phyloP scores from a whole-genome alignment of 1,140 invertebrate genomes.

The Drosophila sucinea region DNA sequence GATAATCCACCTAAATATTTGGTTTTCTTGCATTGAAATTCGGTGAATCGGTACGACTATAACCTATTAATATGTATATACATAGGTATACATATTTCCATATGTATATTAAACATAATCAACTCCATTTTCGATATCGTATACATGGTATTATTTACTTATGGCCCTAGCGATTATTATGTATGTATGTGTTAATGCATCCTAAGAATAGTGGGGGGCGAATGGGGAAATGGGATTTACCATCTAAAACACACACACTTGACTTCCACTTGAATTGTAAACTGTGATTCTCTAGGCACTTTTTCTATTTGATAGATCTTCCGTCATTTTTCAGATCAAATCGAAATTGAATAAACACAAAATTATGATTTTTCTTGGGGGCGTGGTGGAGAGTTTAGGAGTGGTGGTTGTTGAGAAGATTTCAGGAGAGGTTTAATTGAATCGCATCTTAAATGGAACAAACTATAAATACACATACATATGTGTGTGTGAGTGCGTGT shows the following conservation, averaged over 20 bases:
- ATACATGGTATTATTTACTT: conserved; percentile 61
- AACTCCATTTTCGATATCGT: conserved; percentile 30
- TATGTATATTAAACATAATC: neutral
- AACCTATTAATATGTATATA: neutral
- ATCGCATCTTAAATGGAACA: neutral
- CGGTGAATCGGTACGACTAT: neutral
- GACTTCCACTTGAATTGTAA: conserved; percentile 22
- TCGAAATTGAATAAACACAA: too few species aligned
- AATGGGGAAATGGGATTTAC: conserved; percentile 19
- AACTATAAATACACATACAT: neutral
- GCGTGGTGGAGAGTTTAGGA: too few species aligned
- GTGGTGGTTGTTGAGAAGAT: neutral
- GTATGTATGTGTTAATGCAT: conserved; percentile 10
- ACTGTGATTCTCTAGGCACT: conserved; percentile 66
- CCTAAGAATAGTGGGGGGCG: conserved; percentile 10
- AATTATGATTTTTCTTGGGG: too few species aligned
- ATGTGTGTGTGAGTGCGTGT: neutral
- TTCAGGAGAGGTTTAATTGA: neutral
- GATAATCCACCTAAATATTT: too few species aligned
- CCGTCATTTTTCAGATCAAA: neutral
- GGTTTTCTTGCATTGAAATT: conserved; percentile 11
- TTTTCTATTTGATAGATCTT: conserved; percentile 55
- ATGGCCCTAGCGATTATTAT: conserved; percentile 29
- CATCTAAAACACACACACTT: conserved; percentile 26
- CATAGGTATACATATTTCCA: neutral